Conservation (phyloP, 2,888 invertebrate species). For the Acrobasis repandana region DNA sequence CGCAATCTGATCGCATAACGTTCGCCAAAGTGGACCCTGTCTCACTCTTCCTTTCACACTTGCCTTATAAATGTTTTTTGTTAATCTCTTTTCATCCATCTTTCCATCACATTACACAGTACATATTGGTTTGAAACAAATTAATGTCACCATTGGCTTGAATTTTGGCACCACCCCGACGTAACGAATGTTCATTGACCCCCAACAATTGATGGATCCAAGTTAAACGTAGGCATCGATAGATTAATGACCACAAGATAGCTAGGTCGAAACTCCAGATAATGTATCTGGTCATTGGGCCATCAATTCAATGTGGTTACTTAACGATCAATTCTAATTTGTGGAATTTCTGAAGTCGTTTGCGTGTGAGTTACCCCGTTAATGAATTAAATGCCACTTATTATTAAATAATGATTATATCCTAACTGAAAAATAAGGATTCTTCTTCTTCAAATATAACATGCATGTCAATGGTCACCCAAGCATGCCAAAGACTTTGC, state of each 20-base stretch:
- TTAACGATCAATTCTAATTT: slow-evolving; percentile 65
- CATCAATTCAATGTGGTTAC: slow-evolving; percentile 75
- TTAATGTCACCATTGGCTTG: slow-evolving; percentile 14
- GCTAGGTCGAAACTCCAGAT: slow-evolving; percentile 70
- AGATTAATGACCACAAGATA: slow-evolving; percentile 75
- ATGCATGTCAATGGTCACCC: no score
- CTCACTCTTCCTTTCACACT: no score
- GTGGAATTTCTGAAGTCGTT: slow-evolving; percentile 1
- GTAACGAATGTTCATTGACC: slow-evolving; percentile 62
- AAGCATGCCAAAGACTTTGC: no score
- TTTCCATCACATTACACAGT: no score
- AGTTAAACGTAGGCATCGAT: slow-evolving; percentile 69
- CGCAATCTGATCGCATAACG: no score
- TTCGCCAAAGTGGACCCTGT: no score
- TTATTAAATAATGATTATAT: no score
- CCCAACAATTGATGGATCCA: slow-evolving; percentile 69
- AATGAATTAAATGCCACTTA: background rate
- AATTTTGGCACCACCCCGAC: slow-evolving; percentile 44
- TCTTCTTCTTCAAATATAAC: no score
- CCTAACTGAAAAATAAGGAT: no score
- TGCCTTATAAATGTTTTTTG: no score
- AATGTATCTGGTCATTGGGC: slow-evolving; percentile 75
- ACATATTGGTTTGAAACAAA: no score
- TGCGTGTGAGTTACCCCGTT: background rate
- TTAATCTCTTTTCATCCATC: no score